Base-by-base conservation (phyloP, 2,888 invertebrate genomes). In the Drosophila aldrichi region DNA sequence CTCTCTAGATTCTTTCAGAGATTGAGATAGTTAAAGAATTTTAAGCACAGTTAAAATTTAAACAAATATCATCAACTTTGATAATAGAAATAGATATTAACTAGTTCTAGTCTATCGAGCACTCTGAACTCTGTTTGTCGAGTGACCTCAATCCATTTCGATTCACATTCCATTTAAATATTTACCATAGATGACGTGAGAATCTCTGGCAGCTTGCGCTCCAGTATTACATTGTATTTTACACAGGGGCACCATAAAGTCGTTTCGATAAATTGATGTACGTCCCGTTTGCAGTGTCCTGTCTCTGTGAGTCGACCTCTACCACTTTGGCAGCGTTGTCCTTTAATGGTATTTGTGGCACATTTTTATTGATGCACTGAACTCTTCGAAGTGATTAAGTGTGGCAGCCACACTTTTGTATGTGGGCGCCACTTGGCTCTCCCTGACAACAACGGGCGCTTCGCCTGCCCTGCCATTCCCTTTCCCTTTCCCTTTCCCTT, bases 281-380 rank as follows among this genome's bases (percentile, higher is more conserved):
- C 51, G 34, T 54, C 12, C 29, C 2, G 48, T 58, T 44, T 43
- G 20, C 29, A 10, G 48, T 58, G 52, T 43, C 20, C 49, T 48
- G 34, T 10, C 43, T n/a, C 25, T 38, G 40, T 41, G 40, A 29
- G 8, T 22, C 52, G 48, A 36, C 22, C 48, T 48, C 48, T 12
- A 18, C 32, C 59, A 55, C 32, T 43, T 60, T 34, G 44, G 25
- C 46, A 25, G 57, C 51, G 61, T 62, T 59, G 65, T 70, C 58
- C 62, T 74, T 60, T 74, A 60, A 63, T 59, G 55, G 69, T 59
- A 68, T 71, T 74, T 76, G 77, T 76, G 77, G 76, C 70, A 73
- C 80, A 70, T 62, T 76, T 82, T 82, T 72, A 81, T 80, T 74
- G 81, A 82, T 82, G 81, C 74, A 77, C 69, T 72, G 62, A 79